phyloP scores from a whole-genome alignment of 2,888 invertebrate species.

The Brenthis ino region DNA sequence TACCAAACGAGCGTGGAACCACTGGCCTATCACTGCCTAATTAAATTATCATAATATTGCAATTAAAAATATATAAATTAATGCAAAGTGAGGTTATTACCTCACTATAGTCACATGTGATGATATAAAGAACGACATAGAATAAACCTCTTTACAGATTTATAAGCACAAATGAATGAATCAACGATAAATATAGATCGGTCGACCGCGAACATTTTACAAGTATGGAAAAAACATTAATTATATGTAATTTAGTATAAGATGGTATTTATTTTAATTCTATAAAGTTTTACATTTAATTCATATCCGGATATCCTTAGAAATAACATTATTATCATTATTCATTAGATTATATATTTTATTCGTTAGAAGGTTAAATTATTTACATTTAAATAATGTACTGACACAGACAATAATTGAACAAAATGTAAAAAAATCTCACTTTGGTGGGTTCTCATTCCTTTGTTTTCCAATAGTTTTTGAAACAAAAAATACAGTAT shows the following conservation, averaged over 20 bases:
- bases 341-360: no score
- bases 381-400: background rate
- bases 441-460: no score
- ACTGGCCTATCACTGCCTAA: no score
- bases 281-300: background rate
- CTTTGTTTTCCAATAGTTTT: no score
- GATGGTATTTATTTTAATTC: background rate
- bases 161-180: conserved; percentile 33
- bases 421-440: no score
- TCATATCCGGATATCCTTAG: no score
- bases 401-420: no score
- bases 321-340: no score
- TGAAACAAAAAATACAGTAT: no score
- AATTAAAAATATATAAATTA: conserved; percentile 15
- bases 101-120: conserved; percentile 4
- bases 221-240: conserved; percentile 30
- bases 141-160: conserved; percentile 29
- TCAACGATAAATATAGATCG: conserved; percentile 38
- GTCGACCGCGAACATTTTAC: conserved; percentile 28
- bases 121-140: conserved; percentile 24
- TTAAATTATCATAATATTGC: conserved; percentile 5
- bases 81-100: conserved; percentile 17
- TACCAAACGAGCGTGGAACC: no score
- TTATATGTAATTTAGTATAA: background rate
- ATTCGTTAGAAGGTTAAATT: background rate